Base-by-base conservation (phyloP, 2,888 invertebrate species). In the Pristionchus exspectatus region DNA sequence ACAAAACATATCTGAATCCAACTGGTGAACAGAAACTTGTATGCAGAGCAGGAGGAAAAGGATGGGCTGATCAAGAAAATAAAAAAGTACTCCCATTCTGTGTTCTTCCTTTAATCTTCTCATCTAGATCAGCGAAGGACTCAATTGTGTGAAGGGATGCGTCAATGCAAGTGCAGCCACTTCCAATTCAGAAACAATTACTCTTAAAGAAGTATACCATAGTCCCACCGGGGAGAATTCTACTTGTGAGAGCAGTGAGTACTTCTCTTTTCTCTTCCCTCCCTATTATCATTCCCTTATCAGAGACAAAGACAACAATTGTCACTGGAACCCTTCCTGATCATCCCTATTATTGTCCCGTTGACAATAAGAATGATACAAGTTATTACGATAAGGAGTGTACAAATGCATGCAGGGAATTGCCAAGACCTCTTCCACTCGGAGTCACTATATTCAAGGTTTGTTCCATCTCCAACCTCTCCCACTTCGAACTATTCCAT, bases 261-360 rank as follows among this genome's bases (percentile, higher is more conserved):
- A 9, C n/a, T 30, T 16, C 21, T 21, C 24, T 18, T 14, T 54
- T 84, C 56, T 84, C 30, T 84, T 27, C 56, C 54, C 18, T 84
- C 27, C 7, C 24, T 84, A 50, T 54, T 10, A 2, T 24, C 38
- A 14, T 38, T 21, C 21, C 21, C 18, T 16, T 18, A 14, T 77
- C 38, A 38, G 83, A 83, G 54, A 83, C 24, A 10, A 83, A 50
- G 44, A 83, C 44, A 7, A 87, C 66, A 63, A 66, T 21, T 2
- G 44, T 63, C 2, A 27, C 24, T 27, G 66, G 66, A 66, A n/a
- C 21, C 30, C 83, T 77, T 77, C 77, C 85, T 30, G 87, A 88
- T n/a, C 88, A 88, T 88, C 88, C 88, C 5, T 88, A 88, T 56
- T 88, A 88, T n/a, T 88, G 88, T 59, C 88, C 88, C 21, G n/a